These are phyloP conservation scores for Cochlearius cochlearius DNA, from an alignment of 2,113 vertebrate species.

Conservation along the genomic window DNA sequence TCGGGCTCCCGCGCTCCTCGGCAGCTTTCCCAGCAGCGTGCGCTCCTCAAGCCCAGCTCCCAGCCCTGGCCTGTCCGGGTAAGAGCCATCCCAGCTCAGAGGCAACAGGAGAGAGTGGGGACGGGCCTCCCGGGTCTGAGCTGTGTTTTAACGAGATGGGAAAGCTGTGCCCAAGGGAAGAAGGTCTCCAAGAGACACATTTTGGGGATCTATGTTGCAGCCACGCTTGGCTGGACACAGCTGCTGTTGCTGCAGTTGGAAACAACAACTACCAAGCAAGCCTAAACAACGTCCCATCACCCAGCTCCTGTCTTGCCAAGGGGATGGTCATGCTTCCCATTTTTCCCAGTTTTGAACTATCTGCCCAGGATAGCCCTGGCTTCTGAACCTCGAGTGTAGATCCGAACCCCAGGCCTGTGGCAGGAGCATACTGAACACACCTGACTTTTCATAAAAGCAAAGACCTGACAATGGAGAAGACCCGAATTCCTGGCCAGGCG, in stretches of 20 bases:
- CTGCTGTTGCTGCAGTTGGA: neutral
- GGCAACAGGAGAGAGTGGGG: neutral
- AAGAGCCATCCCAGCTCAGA: neutral
- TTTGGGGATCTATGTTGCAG: neutral
- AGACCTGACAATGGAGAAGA: neutral
- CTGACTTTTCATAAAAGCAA: neutral
- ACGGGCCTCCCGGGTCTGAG: neutral
- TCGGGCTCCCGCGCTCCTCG: accelerated
- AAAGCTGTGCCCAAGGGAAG: neutral
- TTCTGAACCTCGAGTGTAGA: neutral
- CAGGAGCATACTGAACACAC: neutral
- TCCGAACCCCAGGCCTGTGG: neutral
- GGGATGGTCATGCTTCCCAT: neutral
- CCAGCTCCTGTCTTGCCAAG: neutral
- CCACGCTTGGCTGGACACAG: neutral
- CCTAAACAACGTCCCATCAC: neutral
- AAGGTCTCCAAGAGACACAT: neutral
- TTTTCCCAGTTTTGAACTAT: neutral
- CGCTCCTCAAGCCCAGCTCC: neutral
- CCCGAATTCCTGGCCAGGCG: neutral
- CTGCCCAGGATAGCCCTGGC: neutral
- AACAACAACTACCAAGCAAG: neutral
- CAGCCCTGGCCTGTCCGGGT: neutral
- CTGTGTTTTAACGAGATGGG: neutral
- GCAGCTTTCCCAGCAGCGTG: neutral